phyloP scores from a whole-genome alignment of 2,113 vertebrate species.

The Ptyas mucosa region DNA sequence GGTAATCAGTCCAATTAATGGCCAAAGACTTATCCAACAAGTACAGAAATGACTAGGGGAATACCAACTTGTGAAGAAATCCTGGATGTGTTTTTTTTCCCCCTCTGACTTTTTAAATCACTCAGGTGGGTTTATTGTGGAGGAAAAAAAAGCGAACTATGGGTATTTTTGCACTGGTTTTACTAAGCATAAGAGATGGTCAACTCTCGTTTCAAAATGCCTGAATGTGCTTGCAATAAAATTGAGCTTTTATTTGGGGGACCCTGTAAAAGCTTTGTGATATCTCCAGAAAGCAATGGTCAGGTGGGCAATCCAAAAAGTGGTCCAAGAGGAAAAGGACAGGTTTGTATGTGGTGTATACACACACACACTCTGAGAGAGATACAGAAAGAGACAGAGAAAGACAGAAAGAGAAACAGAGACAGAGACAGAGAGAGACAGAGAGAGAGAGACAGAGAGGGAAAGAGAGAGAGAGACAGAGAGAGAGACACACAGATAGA shows the following conservation, averaged over 20 bases:
- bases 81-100: neutral
- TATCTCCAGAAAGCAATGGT: neutral
- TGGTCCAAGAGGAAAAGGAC: neutral
- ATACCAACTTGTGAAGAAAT: neutral
- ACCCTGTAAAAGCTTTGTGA: neutral
- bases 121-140: neutral
- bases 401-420: no score
- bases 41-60: neutral
- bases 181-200: neutral
- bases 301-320: neutral
- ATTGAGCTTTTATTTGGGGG: neutral
- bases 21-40: neutral
- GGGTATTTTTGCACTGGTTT: neutral
- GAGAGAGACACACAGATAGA: no score
- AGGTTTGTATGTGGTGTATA: no score
- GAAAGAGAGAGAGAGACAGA: no score
- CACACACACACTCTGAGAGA: no score
- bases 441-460: no score
- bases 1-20: neutral
- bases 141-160: neutral
- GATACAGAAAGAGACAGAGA: no score
- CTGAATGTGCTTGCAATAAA: neutral
- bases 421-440: no score
- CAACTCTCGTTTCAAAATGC: neutral
- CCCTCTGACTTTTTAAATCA: neutral